Evolutionary conservation across 2,797 vertebrate genomes (phyloP), one percentile per base, ranked within the genome.

Genomic region (Acrossocheilus wenchowensis): DNA sequence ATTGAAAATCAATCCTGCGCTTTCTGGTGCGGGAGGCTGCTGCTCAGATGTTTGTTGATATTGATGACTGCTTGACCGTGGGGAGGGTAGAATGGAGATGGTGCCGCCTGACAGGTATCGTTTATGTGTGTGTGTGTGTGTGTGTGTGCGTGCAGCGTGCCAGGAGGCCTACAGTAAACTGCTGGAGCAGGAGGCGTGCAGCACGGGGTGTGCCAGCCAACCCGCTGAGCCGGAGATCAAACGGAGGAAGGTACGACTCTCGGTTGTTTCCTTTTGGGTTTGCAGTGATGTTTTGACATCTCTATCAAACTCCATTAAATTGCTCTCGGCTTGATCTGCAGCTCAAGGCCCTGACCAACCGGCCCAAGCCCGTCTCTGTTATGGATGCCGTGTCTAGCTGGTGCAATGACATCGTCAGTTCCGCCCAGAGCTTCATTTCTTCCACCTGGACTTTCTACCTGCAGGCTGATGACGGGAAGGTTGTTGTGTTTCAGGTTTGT

Each of bases 401-500:
- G 95, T 99, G 97, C 93, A 98, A 94, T 0, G 97, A 98, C 91
- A 96, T 99, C 0, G 95, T 99, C 93, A 98, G 95, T 94, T 99
- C 98, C 0, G 97, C 98, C 81, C 98, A 98, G 92, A 98, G 97
- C 92, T 97, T 99, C 90, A 97, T 99, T 92, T 99, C 98, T 90
- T 99, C 98, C 91, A 97, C 98, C 69, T 99, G 98, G 98, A 99
- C 98, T 74, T 99, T 99, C 93, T 99, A 99, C 93, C 94, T 99
- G 91, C 98, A 99, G 94, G 97, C 97, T 0, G 98, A 99, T 0
- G 97, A 97, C 5, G 97, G 97, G 89, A 99, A 98, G 90, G 97
- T 98, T 26, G 96, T 99, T 79, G 97, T 99, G 78, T 99, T 99
- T 83, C 98, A 99, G 97, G 98, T 99, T 90, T 93, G 94, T 73